Conservation (phyloP, 2,797 vertebrate genomes). For the Lagodon rhomboides region DNA sequence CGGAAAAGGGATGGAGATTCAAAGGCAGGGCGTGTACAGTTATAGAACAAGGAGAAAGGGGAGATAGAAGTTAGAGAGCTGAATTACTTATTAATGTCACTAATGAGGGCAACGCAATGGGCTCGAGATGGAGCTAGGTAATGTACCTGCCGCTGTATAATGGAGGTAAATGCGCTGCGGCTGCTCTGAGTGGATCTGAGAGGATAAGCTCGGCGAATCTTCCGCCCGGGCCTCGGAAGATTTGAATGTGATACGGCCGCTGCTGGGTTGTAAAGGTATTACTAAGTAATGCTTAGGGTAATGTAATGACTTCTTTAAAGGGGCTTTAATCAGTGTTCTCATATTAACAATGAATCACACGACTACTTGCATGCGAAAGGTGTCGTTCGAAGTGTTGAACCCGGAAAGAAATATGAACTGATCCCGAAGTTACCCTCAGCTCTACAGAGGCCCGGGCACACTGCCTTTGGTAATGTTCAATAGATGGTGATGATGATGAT, state of each 20-base stretch:
- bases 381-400: background rate
- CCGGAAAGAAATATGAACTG: background rate
- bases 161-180: slow-evolving; percentile 45
- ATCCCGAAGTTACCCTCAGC: background rate
- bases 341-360: background rate
- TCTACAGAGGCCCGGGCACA: background rate
- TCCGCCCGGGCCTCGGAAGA: background rate
- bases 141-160: slow-evolving; percentile 63
- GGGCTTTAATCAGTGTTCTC: background rate
- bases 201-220: slow-evolving; percentile 13
- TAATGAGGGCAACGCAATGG: slow-evolving; percentile 71
- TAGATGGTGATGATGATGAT: too few relatives aligned
- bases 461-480: too few relatives aligned
- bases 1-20: slow-evolving; percentile 67
- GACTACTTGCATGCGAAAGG: background rate
- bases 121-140: slow-evolving; percentile 52
- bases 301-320: background rate
- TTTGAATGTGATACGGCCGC: background rate
- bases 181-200: slow-evolving; percentile 22
- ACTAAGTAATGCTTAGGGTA: background rate
- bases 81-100: slow-evolving; percentile 79
- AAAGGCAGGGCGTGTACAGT: slow-evolving; percentile 70
- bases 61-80: slow-evolving; percentile 58
- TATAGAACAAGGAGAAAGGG: slow-evolving; percentile 62
- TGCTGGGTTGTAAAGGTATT: background rate